Conservation (phyloP, 2,113 vertebrate genomes). For the Nyctibius bracteatus region DNA sequence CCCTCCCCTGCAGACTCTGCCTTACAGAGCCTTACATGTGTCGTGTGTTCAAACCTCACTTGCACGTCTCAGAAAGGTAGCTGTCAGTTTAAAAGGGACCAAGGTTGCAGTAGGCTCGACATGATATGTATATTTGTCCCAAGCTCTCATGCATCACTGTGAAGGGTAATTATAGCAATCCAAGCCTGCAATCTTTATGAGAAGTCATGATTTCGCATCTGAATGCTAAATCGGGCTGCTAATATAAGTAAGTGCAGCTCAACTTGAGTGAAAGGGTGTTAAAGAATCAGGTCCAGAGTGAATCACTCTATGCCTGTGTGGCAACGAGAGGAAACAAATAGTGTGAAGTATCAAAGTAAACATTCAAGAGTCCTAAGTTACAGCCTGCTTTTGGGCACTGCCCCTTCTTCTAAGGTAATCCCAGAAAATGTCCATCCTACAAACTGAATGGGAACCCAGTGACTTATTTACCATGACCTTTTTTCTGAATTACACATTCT, state of each 20-base stretch:
- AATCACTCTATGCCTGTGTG: not conserved
- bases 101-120: not conserved
- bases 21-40: rapidly evolving
- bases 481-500: not conserved
- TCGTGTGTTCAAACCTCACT: not conserved
- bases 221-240: conserved; percentile 1
- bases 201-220: conserved; percentile 16
- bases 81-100: not conserved
- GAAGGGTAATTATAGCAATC: conserved; percentile 12
- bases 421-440: not conserved
- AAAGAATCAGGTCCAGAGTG: conserved; percentile 10
- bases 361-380: not conserved
- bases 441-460: not conserved
- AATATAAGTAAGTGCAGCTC: conserved; percentile 26
- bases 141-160: not conserved
- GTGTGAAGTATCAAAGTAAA: not conserved
- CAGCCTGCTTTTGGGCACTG: not conserved
- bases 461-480: not conserved
- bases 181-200: not conserved
- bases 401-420: not conserved
- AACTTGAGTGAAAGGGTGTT: conserved; percentile 17
- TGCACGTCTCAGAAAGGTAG: not conserved
- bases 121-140: not conserved
- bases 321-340: not conserved
- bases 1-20: not conserved